A percentile compares a stretch with the other conserved stretches of the same genome.
Conservation (phyloP, 2,797 vertebrate genomes). For the Amblyopsis hoosieri region DNA sequence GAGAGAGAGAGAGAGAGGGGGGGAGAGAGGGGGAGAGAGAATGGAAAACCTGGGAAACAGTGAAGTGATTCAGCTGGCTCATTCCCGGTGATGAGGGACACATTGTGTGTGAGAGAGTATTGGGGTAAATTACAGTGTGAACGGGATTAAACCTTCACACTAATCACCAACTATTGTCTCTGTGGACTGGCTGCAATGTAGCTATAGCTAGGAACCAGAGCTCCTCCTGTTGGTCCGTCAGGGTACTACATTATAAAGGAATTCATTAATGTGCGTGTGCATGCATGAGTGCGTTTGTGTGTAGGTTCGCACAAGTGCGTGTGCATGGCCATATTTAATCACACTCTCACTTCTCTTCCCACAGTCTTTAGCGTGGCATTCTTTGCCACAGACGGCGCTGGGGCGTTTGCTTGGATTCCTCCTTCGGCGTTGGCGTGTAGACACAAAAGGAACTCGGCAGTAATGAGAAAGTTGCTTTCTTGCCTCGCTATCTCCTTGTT, state of each 20-base stretch:
- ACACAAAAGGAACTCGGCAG: not conserved
- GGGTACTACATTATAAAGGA: constrained; percentile 13
- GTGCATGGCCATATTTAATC: not conserved
- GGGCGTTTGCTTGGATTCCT: not conserved
- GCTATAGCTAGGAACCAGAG: constrained; percentile 42
- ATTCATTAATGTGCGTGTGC: not conserved
- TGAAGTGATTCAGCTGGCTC: not conserved
- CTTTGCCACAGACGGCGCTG: not conserved
- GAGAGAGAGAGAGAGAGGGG: not conserved
- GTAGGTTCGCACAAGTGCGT: not conserved
- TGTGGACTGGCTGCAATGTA: not conserved
- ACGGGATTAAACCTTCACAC: constrained; percentile 26
- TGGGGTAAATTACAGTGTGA: constrained; percentile 40
- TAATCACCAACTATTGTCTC: constrained; percentile 19
- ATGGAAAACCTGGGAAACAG: not conserved
- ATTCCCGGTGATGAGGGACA: constrained; percentile 29
- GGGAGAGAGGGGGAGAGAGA: too few species aligned
- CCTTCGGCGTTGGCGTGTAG: not conserved
- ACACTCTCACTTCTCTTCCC: not conserved
- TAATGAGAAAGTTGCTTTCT: constrained; percentile 5
- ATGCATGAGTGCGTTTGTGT: not conserved
- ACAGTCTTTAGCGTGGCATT: not conserved
- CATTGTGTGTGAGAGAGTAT: constrained; percentile 34
- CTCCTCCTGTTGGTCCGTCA: constrained; percentile 42
- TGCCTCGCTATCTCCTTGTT: not conserved